Conservation (phyloP, 2,888 invertebrate genomes). For the Nyleta sp. region DNA sequence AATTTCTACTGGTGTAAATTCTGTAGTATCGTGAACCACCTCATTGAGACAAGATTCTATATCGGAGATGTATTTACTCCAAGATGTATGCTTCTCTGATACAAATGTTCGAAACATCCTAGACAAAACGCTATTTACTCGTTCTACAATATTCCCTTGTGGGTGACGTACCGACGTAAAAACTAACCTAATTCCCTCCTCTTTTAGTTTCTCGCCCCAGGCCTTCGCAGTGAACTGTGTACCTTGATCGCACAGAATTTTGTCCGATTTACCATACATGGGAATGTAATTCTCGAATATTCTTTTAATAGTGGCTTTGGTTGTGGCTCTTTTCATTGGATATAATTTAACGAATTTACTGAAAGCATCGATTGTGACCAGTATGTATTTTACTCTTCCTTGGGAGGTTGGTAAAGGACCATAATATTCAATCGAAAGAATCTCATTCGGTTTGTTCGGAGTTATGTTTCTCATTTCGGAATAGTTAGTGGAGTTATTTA, state of each 20-base stretch:
- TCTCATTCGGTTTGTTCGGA: constrained; percentile 16
- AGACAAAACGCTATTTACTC: constrained; percentile 25
- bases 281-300: constrained; percentile 45
- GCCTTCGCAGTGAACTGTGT: constrained; percentile 37
- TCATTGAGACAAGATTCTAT: constrained; percentile 16
- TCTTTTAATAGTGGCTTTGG: constrained; percentile 24
- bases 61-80: neutral
- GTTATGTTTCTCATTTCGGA: constrained; percentile 1
- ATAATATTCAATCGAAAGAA: constrained; percentile 51
- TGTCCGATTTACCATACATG: constrained; percentile 13
- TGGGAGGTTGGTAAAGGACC: constrained; percentile 47
- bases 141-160: constrained; percentile 46
- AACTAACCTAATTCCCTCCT: constrained; percentile 12
- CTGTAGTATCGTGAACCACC: constrained; percentile 1
- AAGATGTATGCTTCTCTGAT: neutral
- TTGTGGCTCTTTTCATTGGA: constrained; percentile 36
- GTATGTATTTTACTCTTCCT: constrained; percentile 37
- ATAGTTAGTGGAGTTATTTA: neutral
- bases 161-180: constrained; percentile 42
- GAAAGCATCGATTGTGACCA: constrained; percentile 48
- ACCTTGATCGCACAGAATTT: constrained; percentile 32
- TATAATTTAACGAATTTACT: too few relatives aligned
- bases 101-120: constrained; percentile 7
- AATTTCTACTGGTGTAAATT: constrained; percentile 5
- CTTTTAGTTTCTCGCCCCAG: constrained; percentile 14